Evolutionary conservation across 2,888 invertebrate genomes (phyloP), one percentile per base, ranked within the genome.

Genomic region (Galerucella nymphaeae): DNA sequence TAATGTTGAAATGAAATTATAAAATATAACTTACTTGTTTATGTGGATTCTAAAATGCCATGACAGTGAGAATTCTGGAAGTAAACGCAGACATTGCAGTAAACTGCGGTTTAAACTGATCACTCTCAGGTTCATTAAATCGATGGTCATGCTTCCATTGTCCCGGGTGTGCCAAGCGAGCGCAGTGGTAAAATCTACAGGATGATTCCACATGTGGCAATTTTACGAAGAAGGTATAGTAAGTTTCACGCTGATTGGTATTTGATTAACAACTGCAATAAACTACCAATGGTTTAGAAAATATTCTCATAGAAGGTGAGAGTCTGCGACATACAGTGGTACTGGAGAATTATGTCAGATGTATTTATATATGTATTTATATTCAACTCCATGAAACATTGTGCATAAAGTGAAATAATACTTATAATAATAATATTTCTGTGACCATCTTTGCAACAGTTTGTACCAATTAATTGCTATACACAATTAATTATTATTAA

Each of bases 31-130:
- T 61, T 62, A 62, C 50, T 10, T n/a, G 20, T 58, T 59, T 23
- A 30, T 67, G 30, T 18, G 16, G n/a, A 38, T 38, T 59, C 16
- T 62, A 62, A 9, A 41, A 8, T 9, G 38, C n/a, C 16, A 13
- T 62, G 9, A 59, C 6, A 8, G 14, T 59, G 16, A 30, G 2
- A 59, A 14, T 53, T 61, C 9, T 61, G 30, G 41, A 16, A 6
- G 23, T 16, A 11, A 14, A 18, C 62, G 61, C 48, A 63, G 30
- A 45, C 71, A 74, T 71, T 68, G 66, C 69, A 68, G 65, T 71
- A 69, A 69, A 42, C 18, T 41, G 42, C 6, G 61, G 66, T 74
- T 68, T 65, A 71, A 71, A 71, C 70, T 42, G 53, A n/a, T 2
- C 61, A 42, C 41, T 69, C 18, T 55, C 9, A 55, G 11, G 13